A percentile compares a stretch with the other conserved stretches of the same genome.
Evolutionary conservation across 2,797 vertebrate genomes (phyloP).

Genomic region (Microctenopoma stevenorrisi): DNA sequence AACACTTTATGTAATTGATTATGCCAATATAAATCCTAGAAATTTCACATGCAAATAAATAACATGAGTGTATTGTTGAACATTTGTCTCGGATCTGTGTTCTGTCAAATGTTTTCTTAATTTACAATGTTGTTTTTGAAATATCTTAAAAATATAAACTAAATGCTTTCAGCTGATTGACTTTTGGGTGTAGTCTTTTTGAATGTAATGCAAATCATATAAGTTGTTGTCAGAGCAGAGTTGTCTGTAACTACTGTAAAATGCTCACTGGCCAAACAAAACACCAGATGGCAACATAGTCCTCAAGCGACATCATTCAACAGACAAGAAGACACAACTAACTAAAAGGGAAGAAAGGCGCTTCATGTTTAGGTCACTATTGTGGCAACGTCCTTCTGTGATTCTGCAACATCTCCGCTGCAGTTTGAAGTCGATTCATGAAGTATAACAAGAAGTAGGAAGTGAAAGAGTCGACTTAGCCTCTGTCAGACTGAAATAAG

Average conservation of each 20-base stretch:
- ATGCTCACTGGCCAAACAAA: slow-evolving; percentile 6
- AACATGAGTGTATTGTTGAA: slow-evolving; percentile 37
- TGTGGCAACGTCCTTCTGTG: slow-evolving; percentile 7
- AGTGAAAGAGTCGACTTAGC: slow-evolving; percentile 22
- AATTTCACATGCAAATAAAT: slow-evolving; percentile 58
- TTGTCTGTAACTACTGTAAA: not conserved
- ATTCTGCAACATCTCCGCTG: slow-evolving; percentile 15
- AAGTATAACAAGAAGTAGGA: slow-evolving; percentile 5
- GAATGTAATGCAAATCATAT: slow-evolving; percentile 68
- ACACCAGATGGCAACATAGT: slow-evolving; percentile 77
- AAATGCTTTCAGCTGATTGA: not conserved
- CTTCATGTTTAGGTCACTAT: not conserved
- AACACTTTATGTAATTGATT: slow-evolving; percentile 49
- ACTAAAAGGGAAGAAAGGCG: not conserved
- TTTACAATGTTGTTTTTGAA: slow-evolving; percentile 6
- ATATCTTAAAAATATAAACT: not conserved
- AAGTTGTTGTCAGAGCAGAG: not conserved
- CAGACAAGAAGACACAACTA: not conserved
- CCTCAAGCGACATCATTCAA: not conserved
- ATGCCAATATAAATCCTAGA: slow-evolving; percentile 37
- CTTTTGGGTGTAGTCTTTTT: slow-evolving; percentile 48
- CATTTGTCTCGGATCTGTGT: slow-evolving; percentile 31
- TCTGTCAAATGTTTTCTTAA: slow-evolving; percentile 7
- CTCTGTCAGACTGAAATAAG: slow-evolving; percentile 9
- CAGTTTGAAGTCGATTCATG: not conserved